These are phyloP conservation scores for Seriola dumerili DNA, from an alignment of 2,113 vertebrate species.

Conservation along the genomic window DNA sequence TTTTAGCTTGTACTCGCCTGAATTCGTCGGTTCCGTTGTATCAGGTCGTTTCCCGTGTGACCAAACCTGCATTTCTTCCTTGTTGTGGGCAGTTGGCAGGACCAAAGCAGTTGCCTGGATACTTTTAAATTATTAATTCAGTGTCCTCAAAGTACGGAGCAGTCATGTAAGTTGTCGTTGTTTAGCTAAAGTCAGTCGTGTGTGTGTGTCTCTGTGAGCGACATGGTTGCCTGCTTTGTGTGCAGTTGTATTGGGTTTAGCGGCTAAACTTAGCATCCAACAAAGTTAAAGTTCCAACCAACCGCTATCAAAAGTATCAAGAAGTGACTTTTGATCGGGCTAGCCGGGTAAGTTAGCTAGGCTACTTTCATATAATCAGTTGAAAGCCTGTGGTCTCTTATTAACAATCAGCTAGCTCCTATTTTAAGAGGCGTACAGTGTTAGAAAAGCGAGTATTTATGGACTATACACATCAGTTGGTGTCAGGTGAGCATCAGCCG, in stretches of 20 bases:
- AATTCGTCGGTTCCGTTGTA: background rate
- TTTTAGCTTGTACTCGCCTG: background rate
- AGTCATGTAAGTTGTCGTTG: background rate
- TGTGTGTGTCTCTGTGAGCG: background rate
- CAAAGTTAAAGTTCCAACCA: conserved; percentile 52
- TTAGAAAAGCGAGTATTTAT: background rate
- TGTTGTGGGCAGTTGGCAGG: conserved; percentile 61
- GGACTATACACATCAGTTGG: conserved; percentile 12
- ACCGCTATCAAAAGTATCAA: conserved; percentile 38
- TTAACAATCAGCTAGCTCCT: background rate
- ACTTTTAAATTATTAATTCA: conserved; percentile 73
- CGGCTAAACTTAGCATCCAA: conserved; percentile 72
- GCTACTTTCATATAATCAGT: background rate
- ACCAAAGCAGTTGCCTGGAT: conserved; percentile 35
- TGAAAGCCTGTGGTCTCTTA: background rate
- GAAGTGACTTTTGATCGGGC: conserved; percentile 11
- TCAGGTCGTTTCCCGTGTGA: background rate
- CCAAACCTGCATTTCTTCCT: conserved; percentile 51
- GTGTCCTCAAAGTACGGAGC: conserved; percentile 11
- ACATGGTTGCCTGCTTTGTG: background rate
- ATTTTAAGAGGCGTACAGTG: background rate
- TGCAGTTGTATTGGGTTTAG: conserved; percentile 20
- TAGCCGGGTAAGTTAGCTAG: background rate
- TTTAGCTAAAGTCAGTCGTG: background rate
- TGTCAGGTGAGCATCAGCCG: conserved; percentile 64